phyloP scores from a whole-genome alignment of 1,140 invertebrate genomes.

The Drosophila rhopaloa region DNA sequence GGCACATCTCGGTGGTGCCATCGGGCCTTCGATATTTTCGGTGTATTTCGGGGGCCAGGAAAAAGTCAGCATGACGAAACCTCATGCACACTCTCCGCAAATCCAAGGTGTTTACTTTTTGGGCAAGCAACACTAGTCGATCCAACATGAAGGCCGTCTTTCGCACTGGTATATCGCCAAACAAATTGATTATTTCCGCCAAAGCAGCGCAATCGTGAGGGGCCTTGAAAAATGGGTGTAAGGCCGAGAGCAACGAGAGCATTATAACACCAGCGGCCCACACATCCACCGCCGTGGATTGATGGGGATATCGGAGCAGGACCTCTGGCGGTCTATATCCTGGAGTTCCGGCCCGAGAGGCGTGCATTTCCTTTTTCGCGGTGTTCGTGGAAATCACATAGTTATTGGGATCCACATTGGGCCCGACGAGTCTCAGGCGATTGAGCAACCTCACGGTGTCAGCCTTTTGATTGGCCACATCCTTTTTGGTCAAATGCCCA shows the following conservation, averaged over 20 bases:
- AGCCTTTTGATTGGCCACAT: slow-evolving; percentile 51
- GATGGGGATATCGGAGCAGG: slow-evolving; percentile 90
- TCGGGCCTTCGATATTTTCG: slow-evolving; percentile 61
- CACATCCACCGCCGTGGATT: slow-evolving; percentile 93
- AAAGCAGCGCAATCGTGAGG: slow-evolving; percentile 92
- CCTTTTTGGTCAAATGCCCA: slow-evolving; percentile 36
- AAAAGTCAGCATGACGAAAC: slow-evolving; percentile 75
- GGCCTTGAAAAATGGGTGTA: slow-evolving; percentile 94
- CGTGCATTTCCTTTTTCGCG: slow-evolving; percentile 86
- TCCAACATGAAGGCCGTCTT: slow-evolving; percentile 88
- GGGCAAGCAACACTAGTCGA: slow-evolving; percentile 86
- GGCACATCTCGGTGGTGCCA: slow-evolving; percentile 69
- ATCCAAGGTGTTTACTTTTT: slow-evolving; percentile 85
- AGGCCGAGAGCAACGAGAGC: slow-evolving; percentile 90
- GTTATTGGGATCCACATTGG: slow-evolving; percentile 70
- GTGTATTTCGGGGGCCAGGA: slow-evolving; percentile 55
- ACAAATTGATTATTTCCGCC: slow-evolving; percentile 92
- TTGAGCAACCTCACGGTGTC: slow-evolving; percentile 59
- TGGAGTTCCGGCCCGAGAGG: slow-evolving; percentile 94
- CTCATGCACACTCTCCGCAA: slow-evolving; percentile 85
- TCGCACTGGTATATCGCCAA: slow-evolving; percentile 90
- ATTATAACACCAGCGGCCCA: slow-evolving; percentile 96
- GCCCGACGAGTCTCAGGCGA: slow-evolving; percentile 38
- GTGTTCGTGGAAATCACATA: slow-evolving; percentile 61
- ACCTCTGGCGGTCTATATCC: slow-evolving; percentile 95